Base-by-base conservation (phyloP, 2,797 vertebrate species). In the Microchirus variegatus region DNA sequence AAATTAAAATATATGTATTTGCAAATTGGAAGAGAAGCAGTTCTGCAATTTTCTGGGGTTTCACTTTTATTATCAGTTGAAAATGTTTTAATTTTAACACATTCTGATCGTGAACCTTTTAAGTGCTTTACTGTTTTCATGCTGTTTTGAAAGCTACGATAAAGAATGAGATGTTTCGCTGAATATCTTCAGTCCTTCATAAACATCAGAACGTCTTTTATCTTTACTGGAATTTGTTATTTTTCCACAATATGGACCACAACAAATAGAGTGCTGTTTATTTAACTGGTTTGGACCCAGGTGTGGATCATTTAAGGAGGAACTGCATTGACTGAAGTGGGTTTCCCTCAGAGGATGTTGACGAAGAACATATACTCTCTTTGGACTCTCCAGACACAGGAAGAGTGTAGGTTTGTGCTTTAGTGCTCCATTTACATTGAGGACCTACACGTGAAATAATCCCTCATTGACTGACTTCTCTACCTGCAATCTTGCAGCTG, bases 401-500 rank as follows among this genome's bases (percentile, higher is more conserved):
- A 64, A 64, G 61, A 75, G 68, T 75, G 15, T 78, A 54, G 37
- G 45, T 72, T 42, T 63, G 64, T 70, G 64, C 69, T 59, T 67
- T 60, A 73, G 59, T 78, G 50, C 64, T 80, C 57, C 64, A 59
- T 65, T 76, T 66, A 85, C 70, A 81, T 48, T 16, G 60, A 85
- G 69, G 63, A 81, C 63, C 72, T 82, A 56, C 63, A 54, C 75
- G 77, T 82, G 82, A 82, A 85, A 76, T 66, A 77, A 83, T 75
- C 79, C 75, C 71, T 62, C 11, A 42, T 76, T 62, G 81, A 87
- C 78, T 69, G 70, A 83, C 54, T 22, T 61, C 53, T 65, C 53
- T 57, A 37, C 77, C 77, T 82, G 69, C 80, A 73, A 70, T 70
- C 81, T 76, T 77, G 76, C 87, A 77, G 88, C 79, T 86, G 80